A percentile compares a stretch with the other conserved stretches of the same genome.
These are phyloP conservation scores for Craniophora ligustri DNA, from an alignment of 2,888 invertebrate species.

Conservation along the genomic window DNA sequence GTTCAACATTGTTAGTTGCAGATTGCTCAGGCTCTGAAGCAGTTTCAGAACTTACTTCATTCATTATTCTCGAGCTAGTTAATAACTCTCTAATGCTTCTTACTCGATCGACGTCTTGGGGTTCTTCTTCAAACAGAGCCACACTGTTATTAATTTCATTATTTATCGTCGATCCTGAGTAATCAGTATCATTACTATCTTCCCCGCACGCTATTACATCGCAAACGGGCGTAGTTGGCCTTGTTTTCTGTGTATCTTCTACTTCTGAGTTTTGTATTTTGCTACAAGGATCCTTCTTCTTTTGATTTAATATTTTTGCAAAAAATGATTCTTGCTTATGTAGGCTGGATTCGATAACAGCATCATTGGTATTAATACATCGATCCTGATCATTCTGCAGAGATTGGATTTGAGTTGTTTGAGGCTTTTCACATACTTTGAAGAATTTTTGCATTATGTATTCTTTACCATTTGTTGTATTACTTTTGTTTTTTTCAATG, in stretches of 20 bases:
- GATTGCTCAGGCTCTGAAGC: conserved; percentile 39
- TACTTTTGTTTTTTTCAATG: conserved; percentile 19
- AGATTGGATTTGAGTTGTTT: conserved; percentile 1
- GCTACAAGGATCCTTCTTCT: conserved; percentile 26
- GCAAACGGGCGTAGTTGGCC: conserved; percentile 68
- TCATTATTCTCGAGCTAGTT: conserved; percentile 57
- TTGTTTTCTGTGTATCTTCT: conserved; percentile 33
- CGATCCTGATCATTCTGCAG: neutral
- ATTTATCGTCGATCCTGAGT: conserved; percentile 82
- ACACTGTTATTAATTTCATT: conserved; percentile 84
- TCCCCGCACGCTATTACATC: conserved; percentile 71
- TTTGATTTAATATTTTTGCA: conserved; percentile 73
- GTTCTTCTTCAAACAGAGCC: conserved; percentile 80
- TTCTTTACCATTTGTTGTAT: conserved; percentile 64
- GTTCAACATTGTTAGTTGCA: conserved; percentile 2
- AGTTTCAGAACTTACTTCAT: conserved; percentile 40
- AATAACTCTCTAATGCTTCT: conserved; percentile 74
- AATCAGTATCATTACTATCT: conserved; percentile 78
- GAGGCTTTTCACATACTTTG: conserved; percentile 47
- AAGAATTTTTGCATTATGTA: conserved; percentile 73
- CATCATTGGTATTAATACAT: conserved; percentile 7
- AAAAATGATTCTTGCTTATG: conserved; percentile 85
- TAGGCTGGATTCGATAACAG: conserved; percentile 65
- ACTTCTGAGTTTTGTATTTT: conserved; percentile 19
- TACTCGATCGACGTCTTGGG: conserved; percentile 69